A percentile compares a stretch with the other conserved stretches of the same genome.
Evolutionary conservation across 64 coral and sea anemone species (phyloP).

Genomic region (Montipora foliosa): DNA sequence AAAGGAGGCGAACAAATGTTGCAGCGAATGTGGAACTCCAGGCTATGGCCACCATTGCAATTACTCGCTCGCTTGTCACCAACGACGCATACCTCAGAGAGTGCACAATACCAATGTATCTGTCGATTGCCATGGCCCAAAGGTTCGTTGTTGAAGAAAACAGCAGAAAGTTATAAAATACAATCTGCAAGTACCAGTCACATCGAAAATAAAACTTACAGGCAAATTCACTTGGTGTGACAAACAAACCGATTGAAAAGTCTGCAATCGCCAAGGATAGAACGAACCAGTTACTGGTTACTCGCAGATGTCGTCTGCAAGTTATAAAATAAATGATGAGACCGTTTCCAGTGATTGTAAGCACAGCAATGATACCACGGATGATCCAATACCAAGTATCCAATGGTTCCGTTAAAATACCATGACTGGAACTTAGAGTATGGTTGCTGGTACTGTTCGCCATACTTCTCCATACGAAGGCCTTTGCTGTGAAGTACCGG

Average conservation of each 20-base stretch:
- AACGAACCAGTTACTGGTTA: conserved; percentile 53
- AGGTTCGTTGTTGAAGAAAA: not conserved
- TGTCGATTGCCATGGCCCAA: conserved; percentile 36
- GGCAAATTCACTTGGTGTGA: not conserved
- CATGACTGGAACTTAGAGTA: not conserved
- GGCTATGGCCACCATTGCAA: not conserved
- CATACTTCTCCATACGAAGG: not conserved
- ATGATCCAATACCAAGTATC: conserved; percentile 20
- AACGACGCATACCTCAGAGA: conserved; percentile 12
- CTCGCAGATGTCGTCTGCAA: not conserved
- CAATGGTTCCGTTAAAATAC: not conserved
- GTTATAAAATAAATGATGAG: conserved; percentile 41
- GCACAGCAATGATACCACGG: conserved; percentile 16
- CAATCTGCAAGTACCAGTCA: too few relatives aligned
- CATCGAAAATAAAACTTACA: too few relatives aligned
- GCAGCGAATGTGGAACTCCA: not conserved
- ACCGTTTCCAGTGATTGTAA: conserved; percentile 39
- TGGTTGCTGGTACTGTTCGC: not conserved
- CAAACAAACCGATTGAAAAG: conserved; percentile 39
- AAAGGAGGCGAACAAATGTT: too few relatives aligned
- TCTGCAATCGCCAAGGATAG: conserved; percentile 54
- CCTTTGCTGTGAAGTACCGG: not conserved
- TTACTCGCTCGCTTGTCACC: not conserved
- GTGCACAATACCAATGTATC: conserved; percentile 25
- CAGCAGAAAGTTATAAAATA: too few relatives aligned